These are phyloP conservation scores for Tetranychus truncatus DNA, from an alignment of 2,888 invertebrate genomes.

Conservation along the genomic window DNA sequence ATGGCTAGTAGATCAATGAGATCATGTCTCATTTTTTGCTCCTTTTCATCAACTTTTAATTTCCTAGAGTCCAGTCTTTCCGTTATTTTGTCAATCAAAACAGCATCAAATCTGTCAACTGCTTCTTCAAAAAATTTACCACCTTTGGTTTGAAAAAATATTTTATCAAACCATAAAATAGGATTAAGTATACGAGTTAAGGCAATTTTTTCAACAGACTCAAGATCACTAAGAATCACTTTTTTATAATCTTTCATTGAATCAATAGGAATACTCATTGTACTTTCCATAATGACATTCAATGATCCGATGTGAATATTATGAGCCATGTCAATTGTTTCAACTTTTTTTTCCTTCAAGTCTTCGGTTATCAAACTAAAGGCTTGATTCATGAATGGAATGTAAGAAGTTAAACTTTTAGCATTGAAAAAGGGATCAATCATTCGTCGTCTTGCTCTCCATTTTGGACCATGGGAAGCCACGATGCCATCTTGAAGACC, in stretches of 20 bases:
- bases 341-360: background rate
- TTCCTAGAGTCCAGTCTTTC: too few species aligned
- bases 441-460: constrained; percentile 16
- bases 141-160: background rate
- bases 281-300: background rate
- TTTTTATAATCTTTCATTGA: background rate
- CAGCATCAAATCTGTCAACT: background rate
- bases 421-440: constrained; percentile 18
- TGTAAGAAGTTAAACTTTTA: constrained; percentile 9
- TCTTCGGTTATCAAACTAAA: background rate
- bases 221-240: background rate
- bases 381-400: background rate
- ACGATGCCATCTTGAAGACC: background rate
- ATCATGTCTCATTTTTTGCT: background rate
- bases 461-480: background rate
- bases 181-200: background rate
- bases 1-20: background rate
- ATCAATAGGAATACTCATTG: background rate
- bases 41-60: background rate
- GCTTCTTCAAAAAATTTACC: background rate
- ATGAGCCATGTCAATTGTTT: background rate
- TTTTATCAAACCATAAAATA: background rate
- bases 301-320: background rate
- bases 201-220: background rate
- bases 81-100: background rate